Evolutionary conservation across 1,140 invertebrate species (phyloP).

Genomic region (Nasonia longicornis): DNA sequence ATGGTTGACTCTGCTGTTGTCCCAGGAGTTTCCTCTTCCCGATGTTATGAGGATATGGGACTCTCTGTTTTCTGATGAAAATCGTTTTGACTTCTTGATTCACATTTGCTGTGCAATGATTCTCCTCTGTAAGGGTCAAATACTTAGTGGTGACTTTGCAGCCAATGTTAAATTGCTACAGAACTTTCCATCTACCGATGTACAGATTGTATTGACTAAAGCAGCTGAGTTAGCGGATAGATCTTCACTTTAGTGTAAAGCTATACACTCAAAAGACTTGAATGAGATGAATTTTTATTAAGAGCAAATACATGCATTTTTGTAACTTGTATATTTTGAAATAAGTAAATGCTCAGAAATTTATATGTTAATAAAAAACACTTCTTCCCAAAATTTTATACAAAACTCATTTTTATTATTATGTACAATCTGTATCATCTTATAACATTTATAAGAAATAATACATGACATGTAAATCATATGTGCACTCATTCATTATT

Average conservation of each 20-base stretch:
- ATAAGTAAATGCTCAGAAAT: slow-evolving; percentile 34
- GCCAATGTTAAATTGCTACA: slow-evolving; percentile 88
- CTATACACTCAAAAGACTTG: slow-evolving; percentile 12
- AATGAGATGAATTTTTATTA: slow-evolving; percentile 17
- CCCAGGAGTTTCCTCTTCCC: slow-evolving; percentile 97
- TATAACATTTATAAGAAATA: slow-evolving; percentile 26
- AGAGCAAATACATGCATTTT: slow-evolving; percentile 33
- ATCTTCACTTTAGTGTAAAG: slow-evolving; percentile 19
- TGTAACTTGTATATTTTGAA: slow-evolving; percentile 35
- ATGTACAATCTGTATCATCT: slow-evolving; percentile 14
- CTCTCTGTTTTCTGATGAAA: slow-evolving; percentile 89
- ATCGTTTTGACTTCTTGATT: slow-evolving; percentile 91
- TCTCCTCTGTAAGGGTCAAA: slow-evolving; percentile 85
- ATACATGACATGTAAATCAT: background rate
- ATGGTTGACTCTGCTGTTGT: slow-evolving; percentile 96
- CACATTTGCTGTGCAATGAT: slow-evolving; percentile 97
- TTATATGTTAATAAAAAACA: slow-evolving; percentile 40
- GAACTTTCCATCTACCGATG: slow-evolving; percentile 83
- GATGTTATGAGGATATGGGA: slow-evolving; percentile 98
- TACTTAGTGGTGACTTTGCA: slow-evolving; percentile 89
- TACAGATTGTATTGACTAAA: slow-evolving; percentile 76
- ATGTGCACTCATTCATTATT: background rate
- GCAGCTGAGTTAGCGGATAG: slow-evolving; percentile 70
- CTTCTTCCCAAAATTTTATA: slow-evolving; percentile 22
- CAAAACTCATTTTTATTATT: slow-evolving; percentile 7